Base-by-base conservation (phyloP, 2,113 vertebrate genomes). In the Erinaceus europaeus region DNA sequence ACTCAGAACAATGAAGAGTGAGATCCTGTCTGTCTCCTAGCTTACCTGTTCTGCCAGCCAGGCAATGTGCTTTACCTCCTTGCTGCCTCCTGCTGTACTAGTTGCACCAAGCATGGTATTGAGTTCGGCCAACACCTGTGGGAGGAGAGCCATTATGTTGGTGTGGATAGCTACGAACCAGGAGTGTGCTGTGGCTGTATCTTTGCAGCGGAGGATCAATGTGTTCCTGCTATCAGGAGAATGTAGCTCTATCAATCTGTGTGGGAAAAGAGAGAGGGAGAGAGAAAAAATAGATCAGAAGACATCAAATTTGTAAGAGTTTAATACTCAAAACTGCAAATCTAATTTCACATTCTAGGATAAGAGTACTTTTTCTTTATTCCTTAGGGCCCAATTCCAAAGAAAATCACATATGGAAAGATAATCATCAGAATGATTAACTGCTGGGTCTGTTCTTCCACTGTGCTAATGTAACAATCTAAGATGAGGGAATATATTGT, bases 1-100 rank as follows among this genome's bases (percentile, higher is more conserved):
- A 40, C 65, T 67, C 50, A 65, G 40, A 75, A 36, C 8, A 20
- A 48, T 4, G 11, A 48, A 38, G 38, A 34, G 11, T 5, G 20
- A 64, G 62, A 44, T 23, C 25, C n/a, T 81, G 93, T 15, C 55
- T 82, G 27, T 9, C 36, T 85, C 44, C 44, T 62, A 25, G 13
- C 76, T 0, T 97, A 99, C 99, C 99, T 99, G 99, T 92, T 99
- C 98, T 0, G 99, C 98, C 96, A 99, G 95, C 99, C 99, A 99
- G 93, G 98, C 97, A 4, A 99, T 97, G 96, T 99, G 98, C 88
- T 98, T 98, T 91, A 99, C 97, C 73, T 99, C 98, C 72, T 97
- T 97, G 96, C 98, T 97, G 0, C 98, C 91, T 27, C 97, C 97
- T 1, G 94, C 15, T 1, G 96, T 55, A 1, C 96, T 92, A 46